A percentile compares a stretch with the other conserved stretches of the same genome.
These are phyloP conservation scores for Drosophila sordidula DNA, from an alignment of 2,888 invertebrate species.

Conservation along the genomic window DNA sequence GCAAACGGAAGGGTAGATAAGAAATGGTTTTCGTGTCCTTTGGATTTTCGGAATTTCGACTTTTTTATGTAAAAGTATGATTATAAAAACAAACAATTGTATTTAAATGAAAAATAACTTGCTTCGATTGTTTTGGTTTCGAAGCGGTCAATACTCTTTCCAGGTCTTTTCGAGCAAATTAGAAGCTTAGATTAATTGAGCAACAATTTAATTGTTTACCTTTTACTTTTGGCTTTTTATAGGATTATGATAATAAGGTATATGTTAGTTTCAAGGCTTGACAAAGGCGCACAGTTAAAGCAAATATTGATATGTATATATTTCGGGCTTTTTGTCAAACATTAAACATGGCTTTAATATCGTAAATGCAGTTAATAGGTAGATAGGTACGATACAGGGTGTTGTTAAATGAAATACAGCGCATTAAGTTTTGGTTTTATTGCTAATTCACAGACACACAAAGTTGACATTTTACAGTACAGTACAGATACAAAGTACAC, in stretches of 20 bases:
- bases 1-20: conserved; percentile 26
- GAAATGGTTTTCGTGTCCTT: conserved; percentile 15
- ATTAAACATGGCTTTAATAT: conserved; percentile 24
- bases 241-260: conserved; percentile 13
- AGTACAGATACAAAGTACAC: conserved; percentile 58
- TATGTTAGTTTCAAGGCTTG: conserved; percentile 45
- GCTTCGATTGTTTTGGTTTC: neutral
- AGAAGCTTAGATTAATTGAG: conserved; percentile 45
- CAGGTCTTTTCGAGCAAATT: conserved; percentile 3
- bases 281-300: conserved; percentile 37
- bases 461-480: conserved; percentile 66
- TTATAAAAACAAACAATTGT: conserved; percentile 11
- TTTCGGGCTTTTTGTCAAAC: conserved; percentile 41
- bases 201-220: conserved; percentile 40
- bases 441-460: conserved; percentile 79
- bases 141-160: conserved; percentile 1
- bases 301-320: neutral
- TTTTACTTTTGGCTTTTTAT: conserved; percentile 30
- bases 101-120: conserved; percentile 9
- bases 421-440: conserved; percentile 67
- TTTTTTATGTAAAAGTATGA: conserved; percentile 1
- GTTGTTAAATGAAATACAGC: conserved; percentile 65
- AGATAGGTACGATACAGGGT: conserved; percentile 16
- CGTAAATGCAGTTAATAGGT: conserved; percentile 1
- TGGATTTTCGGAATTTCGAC: neutral